These are phyloP conservation scores for Microplitis demolitor DNA, from an alignment of 1,140 invertebrate species.

Conservation along the genomic window DNA sequence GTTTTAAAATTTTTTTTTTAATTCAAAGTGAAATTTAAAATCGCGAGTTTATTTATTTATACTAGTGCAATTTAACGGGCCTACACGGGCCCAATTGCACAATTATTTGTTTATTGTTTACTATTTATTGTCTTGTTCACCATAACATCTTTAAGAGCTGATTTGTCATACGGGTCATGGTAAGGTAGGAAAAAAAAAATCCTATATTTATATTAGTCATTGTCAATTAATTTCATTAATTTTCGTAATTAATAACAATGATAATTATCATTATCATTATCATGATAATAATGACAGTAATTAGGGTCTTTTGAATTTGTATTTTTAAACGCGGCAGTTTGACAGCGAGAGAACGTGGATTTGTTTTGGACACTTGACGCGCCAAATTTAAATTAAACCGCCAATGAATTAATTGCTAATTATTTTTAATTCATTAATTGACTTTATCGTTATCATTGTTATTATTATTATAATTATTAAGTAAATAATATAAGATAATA, in stretches of 20 bases:
- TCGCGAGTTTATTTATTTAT: too few species aligned
- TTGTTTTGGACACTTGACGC: slow-evolving; percentile 24
- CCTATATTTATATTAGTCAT: background rate
- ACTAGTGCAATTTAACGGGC: background rate
- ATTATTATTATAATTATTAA: background rate
- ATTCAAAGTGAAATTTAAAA: too few species aligned
- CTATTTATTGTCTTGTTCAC: background rate
- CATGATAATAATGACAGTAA: too few species aligned
- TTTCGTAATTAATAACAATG: too few species aligned
- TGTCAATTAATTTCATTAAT: background rate
- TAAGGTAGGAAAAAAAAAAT: slow-evolving; percentile 44
- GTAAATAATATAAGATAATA: background rate
- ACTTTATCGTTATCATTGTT: background rate
- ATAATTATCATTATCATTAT: too few species aligned
- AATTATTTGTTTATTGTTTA: slow-evolving; percentile 16
- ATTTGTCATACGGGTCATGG: slow-evolving; percentile 49
- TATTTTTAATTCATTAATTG: background rate
- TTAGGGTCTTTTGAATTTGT: too few species aligned
- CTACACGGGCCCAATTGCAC: background rate
- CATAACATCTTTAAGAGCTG: slow-evolving; percentile 4
- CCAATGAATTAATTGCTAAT: background rate
- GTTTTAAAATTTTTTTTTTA: background rate
- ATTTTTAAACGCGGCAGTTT: background rate
- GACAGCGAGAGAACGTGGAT: slow-evolving; percentile 24
- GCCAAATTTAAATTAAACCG: slow-evolving; percentile 24